A percentile compares a stretch with the other conserved stretches of the same genome.
These are phyloP conservation scores for Eristalis arbustorum DNA, from an alignment of 2,888 invertebrate genomes.

Conservation along the genomic window DNA sequence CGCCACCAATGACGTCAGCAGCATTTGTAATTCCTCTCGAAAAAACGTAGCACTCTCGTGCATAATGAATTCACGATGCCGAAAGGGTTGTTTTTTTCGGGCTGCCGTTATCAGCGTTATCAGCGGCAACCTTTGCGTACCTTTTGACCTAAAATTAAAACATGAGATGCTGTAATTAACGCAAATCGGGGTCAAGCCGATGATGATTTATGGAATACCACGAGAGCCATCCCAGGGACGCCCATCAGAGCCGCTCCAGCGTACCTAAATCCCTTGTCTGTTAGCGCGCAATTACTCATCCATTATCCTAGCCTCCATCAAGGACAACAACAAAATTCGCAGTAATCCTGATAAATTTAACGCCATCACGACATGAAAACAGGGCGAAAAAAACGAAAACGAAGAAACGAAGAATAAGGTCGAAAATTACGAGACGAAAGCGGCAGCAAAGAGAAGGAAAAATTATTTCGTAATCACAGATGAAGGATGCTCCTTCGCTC, in stretches of 20 bases:
- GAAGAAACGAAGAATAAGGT: not conserved
- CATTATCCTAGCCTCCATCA: conserved; percentile 43
- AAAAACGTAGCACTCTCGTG: not conserved
- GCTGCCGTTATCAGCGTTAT: not conserved
- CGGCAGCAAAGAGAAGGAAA: conserved; percentile 32
- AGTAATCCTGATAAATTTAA: conserved; percentile 65
- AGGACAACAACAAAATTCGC: conserved; percentile 39
- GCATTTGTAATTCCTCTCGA: not conserved
- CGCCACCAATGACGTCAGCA: not conserved
- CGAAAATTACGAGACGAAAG: conserved; percentile 11
- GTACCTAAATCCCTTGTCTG: conserved; percentile 48
- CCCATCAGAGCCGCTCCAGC: not conserved
- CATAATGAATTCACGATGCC: not conserved
- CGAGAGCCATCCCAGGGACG: not conserved
- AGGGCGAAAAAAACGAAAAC: not conserved
- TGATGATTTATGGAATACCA: conserved; percentile 35
- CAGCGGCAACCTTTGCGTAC: conserved; percentile 8
- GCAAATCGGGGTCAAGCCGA: conserved; percentile 52
- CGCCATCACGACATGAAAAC: conserved; percentile 23
- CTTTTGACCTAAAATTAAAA: conserved; percentile 43
- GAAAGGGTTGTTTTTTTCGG: not conserved
- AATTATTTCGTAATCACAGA: conserved; percentile 65
- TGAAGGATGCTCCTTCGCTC: conserved; percentile 34
- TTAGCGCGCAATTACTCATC: conserved; percentile 63
- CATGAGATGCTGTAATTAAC: conserved; percentile 42